Evolutionary conservation across 2,797 vertebrate species (phyloP), one percentile per base, ranked within the genome.

Genomic region (Enteromius fasciolatus): DNA sequence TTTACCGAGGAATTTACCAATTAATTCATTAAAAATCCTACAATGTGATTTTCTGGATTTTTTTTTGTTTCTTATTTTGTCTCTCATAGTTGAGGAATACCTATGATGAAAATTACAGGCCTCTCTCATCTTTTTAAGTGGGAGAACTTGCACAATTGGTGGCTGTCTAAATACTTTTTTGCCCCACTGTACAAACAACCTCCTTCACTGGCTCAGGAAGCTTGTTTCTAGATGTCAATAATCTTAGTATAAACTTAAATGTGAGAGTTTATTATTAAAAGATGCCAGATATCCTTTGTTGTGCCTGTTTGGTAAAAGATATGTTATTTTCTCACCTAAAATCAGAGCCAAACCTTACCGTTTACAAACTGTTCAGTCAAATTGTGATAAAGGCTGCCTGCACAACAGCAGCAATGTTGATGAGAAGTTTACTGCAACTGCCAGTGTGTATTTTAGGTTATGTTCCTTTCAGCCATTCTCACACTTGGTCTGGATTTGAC

Each of bases 401-500:
- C 48, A 57, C 23, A 75, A 81, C 15, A 28, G 31, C 28, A 66
- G 20, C 59, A 15, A 66, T 57, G 48, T 61, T 54, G 52, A 74
- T 73, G 68, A 44, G 17, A 23, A 61, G 50, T 50, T 54, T 67
- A 54, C 73, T 18, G 23, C 70, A 67, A 66, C 46, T 67, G 61
- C 11, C 70, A 67, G 25, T 59, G 81, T 82, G 74, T 77, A 77
- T 85, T 85, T 82, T 78, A 59, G 50, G 67, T 72, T 48, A 2
- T 63, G n/a, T 73, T 36, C 23, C 81, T 83, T 18, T 63, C 15
- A 23, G 70, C 36, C 31, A 69, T 86, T 68, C 57, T 86, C 33
- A 82, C 81, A 82, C 74, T 76, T 82, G 74, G 54, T 76, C 52
- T 76, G 76, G 67, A 61, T 83, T 76, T 77, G 33, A 70, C 67